Conservation (phyloP, 2,888 invertebrate species). For the Dichetophora obliterata region DNA sequence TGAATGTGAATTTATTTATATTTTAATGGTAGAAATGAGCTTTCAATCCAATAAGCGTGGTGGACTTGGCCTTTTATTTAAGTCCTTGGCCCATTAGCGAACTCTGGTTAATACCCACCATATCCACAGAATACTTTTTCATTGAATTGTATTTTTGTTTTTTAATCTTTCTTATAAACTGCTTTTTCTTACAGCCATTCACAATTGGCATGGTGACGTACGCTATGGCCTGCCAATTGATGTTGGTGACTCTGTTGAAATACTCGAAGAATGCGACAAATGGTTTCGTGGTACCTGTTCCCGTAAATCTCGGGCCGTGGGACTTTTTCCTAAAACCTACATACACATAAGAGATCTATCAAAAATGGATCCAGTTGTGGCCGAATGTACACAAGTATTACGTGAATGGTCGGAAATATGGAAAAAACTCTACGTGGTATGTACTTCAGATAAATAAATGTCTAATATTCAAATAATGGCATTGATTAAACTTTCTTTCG, state of each 20-base stretch:
- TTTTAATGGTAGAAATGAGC: too few relatives aligned
- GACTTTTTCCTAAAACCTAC: constrained; percentile 86
- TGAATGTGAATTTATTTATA: too few relatives aligned
- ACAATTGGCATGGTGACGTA: constrained; percentile 89
- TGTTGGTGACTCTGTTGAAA: constrained; percentile 93
- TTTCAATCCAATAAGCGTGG: too few relatives aligned
- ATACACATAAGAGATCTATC: constrained; percentile 89
- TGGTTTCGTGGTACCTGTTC: constrained; percentile 92
- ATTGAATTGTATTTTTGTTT: too few relatives aligned
- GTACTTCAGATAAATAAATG: constrained; percentile 54
- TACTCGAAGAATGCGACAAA: constrained; percentile 85
- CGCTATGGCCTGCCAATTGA: constrained; percentile 85
- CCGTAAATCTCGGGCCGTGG: constrained; percentile 76
- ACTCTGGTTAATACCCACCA: too few relatives aligned
- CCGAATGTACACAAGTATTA: constrained; percentile 90
- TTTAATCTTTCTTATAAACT: too few relatives aligned
- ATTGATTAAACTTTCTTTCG: constrained; percentile 6
- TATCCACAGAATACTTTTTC: too few relatives aligned
- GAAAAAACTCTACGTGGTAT: constrained; percentile 92
- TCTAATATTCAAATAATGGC: background rate
- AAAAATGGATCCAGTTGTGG: constrained; percentile 89
- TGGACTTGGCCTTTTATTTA: too few relatives aligned
- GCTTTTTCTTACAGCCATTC: constrained; percentile 76
- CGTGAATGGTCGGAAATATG: constrained; percentile 95
- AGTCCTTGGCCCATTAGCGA: too few relatives aligned